A percentile compares a stretch with the other conserved stretches of the same genome.
Conservation (phyloP, 2,888 invertebrate species). For the Zhuqinia jingwanae region DNA sequence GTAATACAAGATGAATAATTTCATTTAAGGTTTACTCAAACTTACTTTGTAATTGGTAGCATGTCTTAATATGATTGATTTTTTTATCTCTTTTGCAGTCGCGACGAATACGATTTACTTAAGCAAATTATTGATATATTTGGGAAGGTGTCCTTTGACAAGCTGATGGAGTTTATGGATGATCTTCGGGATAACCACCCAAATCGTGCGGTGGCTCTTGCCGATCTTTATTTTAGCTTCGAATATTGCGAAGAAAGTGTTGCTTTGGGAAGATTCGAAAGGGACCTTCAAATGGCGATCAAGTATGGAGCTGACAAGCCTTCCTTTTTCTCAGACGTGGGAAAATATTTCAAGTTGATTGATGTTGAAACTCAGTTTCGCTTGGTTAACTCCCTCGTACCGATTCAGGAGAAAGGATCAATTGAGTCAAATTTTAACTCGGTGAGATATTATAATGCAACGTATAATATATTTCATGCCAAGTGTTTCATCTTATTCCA, state of each 20-base stretch:
- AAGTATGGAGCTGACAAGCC: slow-evolving; percentile 55
- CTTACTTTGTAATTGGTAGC: too few relatives aligned
- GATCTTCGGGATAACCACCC: slow-evolving; percentile 11
- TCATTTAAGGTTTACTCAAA: neutral
- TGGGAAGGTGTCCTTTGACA: neutral
- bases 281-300: slow-evolving; percentile 14
- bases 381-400: neutral
- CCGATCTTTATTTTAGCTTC: slow-evolving; percentile 15
- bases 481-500: too few relatives aligned
- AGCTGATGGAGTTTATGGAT: neutral
- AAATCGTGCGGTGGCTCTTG: slow-evolving; percentile 24
- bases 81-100: slow-evolving; percentile 32
- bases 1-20: neutral
- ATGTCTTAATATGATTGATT: neutral
- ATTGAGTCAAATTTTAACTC: neutral
- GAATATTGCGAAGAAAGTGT: neutral
- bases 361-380: neutral
- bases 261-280: neutral
- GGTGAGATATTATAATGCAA: neutral
- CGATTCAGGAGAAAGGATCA: neutral
- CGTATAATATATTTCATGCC: too few relatives aligned
- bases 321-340: slow-evolving; percentile 64
- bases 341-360: neutral
- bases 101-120: slow-evolving; percentile 46
- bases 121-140: slow-evolving; percentile 28